Evolutionary conservation across 2,113 vertebrate genomes (phyloP).

Genomic region (Larimichthys crocea): DNA sequence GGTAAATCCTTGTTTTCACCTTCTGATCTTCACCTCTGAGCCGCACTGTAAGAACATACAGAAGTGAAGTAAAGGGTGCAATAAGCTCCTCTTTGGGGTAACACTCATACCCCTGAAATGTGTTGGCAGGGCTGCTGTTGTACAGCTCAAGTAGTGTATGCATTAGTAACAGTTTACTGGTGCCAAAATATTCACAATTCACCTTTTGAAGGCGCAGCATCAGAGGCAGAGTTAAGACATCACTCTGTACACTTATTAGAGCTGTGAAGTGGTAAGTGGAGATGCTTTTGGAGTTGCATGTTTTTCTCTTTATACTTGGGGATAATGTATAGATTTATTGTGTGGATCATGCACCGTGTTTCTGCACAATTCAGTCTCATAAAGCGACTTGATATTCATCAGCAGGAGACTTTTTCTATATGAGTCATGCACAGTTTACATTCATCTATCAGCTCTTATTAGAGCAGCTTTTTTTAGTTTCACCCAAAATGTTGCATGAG

Average conservation of each 20-base stretch:
- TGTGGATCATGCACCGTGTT: neutral
- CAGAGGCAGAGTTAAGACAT: neutral
- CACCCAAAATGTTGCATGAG: constrained; percentile 10
- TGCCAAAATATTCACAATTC: constrained; percentile 33
- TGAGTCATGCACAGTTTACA: neutral
- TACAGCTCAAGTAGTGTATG: neutral
- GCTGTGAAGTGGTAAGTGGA: too few relatives aligned
- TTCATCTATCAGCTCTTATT: neutral
- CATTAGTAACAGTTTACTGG: constrained; percentile 21
- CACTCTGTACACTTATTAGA: neutral
- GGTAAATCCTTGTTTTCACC: constrained; percentile 65
- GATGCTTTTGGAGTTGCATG: neutral
- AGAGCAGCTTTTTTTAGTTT: neutral
- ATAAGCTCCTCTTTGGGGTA: constrained; percentile 15
- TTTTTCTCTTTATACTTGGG: neutral
- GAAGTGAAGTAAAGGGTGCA: constrained; percentile 18
- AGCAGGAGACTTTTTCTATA: neutral
- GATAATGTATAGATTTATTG: neutral
- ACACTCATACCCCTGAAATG: constrained; percentile 17
- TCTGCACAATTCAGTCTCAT: neutral
- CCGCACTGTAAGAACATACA: neutral
- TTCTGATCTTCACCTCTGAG: constrained; percentile 49
- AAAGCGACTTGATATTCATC: neutral
- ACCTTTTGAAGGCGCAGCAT: neutral
- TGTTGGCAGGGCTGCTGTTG: constrained; percentile 9